Evolutionary conservation across 2,797 vertebrate species (phyloP).

Genomic region (Allobates femoralis): DNA sequence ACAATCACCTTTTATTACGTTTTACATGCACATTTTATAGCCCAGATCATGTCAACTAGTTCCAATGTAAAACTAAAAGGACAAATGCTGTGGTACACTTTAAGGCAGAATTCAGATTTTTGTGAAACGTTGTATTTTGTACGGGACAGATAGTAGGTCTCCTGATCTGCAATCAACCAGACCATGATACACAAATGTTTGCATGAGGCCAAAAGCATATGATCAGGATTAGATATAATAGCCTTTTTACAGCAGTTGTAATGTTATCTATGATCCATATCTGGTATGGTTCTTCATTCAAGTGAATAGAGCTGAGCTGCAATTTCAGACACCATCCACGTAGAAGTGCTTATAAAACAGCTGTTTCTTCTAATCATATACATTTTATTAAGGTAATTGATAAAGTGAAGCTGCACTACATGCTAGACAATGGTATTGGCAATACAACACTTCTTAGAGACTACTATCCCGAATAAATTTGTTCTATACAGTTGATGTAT

Average conservation of each 20-base stretch:
- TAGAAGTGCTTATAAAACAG: background rate
- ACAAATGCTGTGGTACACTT: background rate
- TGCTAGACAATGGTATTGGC: background rate
- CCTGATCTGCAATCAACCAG: too few species aligned
- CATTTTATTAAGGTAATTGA: background rate
- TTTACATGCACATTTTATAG: conserved; percentile 2
- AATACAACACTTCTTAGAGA: background rate
- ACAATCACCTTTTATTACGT: background rate
- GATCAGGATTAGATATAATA: background rate
- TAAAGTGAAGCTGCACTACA: background rate
- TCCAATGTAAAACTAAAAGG: background rate
- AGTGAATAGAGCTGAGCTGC: background rate
- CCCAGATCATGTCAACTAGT: background rate
- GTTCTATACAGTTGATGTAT: background rate
- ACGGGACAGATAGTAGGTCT: too few species aligned
- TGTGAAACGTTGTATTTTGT: too few species aligned
- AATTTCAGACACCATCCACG: background rate
- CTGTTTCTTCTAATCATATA: background rate
- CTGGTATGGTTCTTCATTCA: background rate
- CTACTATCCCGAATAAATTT: background rate
- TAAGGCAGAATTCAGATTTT: too few species aligned
- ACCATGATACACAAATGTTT: too few species aligned
- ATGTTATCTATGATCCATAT: background rate
- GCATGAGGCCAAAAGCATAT: background rate
- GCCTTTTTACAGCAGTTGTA: background rate